Conservation (phyloP, 2,797 vertebrate species). For the Hyperoplus immaculatus region DNA sequence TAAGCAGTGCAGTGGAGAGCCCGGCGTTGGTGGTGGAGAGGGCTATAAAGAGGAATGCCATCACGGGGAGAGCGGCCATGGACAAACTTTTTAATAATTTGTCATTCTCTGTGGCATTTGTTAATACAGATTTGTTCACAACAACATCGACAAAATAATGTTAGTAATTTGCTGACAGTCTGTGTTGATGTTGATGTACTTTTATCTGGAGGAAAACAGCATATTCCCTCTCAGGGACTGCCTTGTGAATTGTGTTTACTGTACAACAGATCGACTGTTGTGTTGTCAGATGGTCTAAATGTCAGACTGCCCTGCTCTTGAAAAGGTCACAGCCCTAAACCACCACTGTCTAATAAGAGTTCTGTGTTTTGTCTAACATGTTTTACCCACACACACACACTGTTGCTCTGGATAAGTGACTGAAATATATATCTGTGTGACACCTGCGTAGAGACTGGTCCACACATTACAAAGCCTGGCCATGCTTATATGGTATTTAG, state of each 20-base stretch:
- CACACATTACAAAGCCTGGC: conserved; percentile 8
- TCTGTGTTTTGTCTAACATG: conserved; percentile 1
- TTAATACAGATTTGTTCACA: neutral
- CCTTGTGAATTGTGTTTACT: conserved; percentile 24
- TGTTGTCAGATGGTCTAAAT: conserved; percentile 12
- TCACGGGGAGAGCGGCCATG: neutral
- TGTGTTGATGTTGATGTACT: neutral
- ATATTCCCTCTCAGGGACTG: neutral
- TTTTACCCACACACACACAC: neutral
- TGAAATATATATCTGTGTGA: conserved; percentile 1
- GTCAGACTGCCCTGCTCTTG: neutral
- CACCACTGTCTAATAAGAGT: neutral
- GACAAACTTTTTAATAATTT: neutral
- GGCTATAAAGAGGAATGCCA: neutral
- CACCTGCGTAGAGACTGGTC: neutral
- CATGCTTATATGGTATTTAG: conserved; percentile 4
- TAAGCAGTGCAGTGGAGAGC: neutral
- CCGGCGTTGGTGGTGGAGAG: too few species aligned
- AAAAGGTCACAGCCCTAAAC: neutral
- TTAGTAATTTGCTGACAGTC: neutral
- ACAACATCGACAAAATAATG: neutral
- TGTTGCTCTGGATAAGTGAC: neutral
- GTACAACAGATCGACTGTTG: conserved; percentile 23
- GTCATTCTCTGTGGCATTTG: neutral
- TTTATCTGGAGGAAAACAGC: neutral